A percentile compares a stretch with the other conserved stretches of the same genome.
These are phyloP conservation scores for Leptinotarsa undecemlineata DNA, from an alignment of 1,140 invertebrate genomes.

Conservation along the genomic window DNA sequence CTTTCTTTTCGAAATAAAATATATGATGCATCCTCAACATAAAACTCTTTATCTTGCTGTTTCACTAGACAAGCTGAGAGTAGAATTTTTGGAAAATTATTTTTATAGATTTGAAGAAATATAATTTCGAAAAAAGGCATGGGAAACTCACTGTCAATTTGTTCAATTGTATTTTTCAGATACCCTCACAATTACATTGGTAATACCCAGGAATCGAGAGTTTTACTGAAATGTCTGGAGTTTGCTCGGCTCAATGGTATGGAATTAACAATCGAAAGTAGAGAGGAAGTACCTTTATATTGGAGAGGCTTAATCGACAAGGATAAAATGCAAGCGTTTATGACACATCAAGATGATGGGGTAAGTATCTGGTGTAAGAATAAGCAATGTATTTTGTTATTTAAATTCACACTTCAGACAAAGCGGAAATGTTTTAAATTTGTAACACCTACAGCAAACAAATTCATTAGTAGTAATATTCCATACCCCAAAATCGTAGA, in stretches of 20 bases:
- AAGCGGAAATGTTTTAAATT: too few relatives aligned
- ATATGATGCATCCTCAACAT: not conserved
- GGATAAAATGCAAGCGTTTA: slow-evolving; percentile 52
- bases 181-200: slow-evolving; percentile 38
- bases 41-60: too few relatives aligned
- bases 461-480: too few relatives aligned
- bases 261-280: slow-evolving; percentile 46
- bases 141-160: too few relatives aligned
- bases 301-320: slow-evolving; percentile 52
- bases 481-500: too few relatives aligned
- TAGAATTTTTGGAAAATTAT: not conserved
- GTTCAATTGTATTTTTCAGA: slow-evolving; percentile 22
- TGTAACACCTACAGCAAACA: too few relatives aligned
- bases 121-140: too few relatives aligned
- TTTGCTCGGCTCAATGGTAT: slow-evolving; percentile 55
- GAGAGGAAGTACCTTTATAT: slow-evolving; percentile 53
- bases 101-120: not conserved
- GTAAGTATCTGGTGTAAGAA: slow-evolving; percentile 29
- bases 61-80: not conserved
- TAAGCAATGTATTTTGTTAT: too few relatives aligned
- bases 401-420: too few relatives aligned
- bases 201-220: slow-evolving; percentile 41
- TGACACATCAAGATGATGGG: slow-evolving; percentile 46
- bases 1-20: not conserved
- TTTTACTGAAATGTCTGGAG: slow-evolving; percentile 45